Evolutionary conservation across 1,140 invertebrate species (phyloP).

Genomic region (Patella vulgata): DNA sequence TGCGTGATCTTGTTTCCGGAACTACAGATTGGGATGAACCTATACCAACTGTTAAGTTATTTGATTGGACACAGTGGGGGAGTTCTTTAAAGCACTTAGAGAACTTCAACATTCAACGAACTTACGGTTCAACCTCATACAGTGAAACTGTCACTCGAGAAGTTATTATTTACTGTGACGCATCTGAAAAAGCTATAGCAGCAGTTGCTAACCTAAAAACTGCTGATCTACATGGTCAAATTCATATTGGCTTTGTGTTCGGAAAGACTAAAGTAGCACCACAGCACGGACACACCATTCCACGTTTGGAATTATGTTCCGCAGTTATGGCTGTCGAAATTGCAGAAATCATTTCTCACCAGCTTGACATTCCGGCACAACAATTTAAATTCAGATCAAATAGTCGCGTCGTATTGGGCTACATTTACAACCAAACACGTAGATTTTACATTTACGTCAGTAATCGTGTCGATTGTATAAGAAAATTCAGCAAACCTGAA

Average conservation of each 20-base stretch:
- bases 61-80: conserved; percentile 25
- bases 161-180: conserved; percentile 28
- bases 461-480: conserved; percentile 24
- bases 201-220: conserved; percentile 24
- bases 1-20: conserved; percentile 4
- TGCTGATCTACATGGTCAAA: neutral
- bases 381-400: conserved; percentile 27
- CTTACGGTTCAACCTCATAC: conserved; percentile 25
- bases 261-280: conserved; percentile 30
- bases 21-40: conserved; percentile 31
- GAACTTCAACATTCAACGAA: conserved; percentile 10
- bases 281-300: conserved; percentile 21
- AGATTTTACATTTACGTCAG: conserved; percentile 25
- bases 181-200: conserved; percentile 26
- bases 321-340: too few relatives aligned
- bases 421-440: conserved; percentile 18
- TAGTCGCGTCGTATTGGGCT: conserved; percentile 28
- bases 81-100: conserved; percentile 14
- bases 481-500: neutral
- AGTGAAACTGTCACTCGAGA: conserved; percentile 59
- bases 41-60: conserved; percentile 4
- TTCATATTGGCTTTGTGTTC: conserved; percentile 20
- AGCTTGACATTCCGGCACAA: too few relatives aligned
- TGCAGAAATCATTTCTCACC: too few relatives aligned
- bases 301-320: conserved; percentile 32